These are phyloP conservation scores for Alviniconcha marisindica DNA, from an alignment of 1,140 invertebrate genomes.

Conservation along the genomic window DNA sequence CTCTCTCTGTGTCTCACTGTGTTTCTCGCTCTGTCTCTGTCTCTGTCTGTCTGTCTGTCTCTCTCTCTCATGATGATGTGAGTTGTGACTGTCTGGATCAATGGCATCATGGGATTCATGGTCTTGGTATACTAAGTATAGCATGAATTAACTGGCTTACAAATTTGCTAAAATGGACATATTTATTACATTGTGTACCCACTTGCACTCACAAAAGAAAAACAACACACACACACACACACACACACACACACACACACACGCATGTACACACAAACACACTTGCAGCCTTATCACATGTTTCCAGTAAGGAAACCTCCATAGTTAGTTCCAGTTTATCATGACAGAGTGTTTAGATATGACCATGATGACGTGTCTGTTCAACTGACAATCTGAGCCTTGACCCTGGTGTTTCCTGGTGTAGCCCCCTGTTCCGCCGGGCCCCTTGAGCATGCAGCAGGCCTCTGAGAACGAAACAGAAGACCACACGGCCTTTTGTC, in stretches of 20 bases:
- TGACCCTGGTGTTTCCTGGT: too few relatives aligned
- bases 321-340: too few relatives aligned
- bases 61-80: not conserved
- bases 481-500: too few relatives aligned
- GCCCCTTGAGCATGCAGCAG: too few relatives aligned
- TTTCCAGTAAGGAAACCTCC: too few relatives aligned
- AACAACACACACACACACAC: not conserved
- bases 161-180: not conserved
- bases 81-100: not conserved
- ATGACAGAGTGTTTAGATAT: too few relatives aligned
- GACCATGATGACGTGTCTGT: too few relatives aligned
- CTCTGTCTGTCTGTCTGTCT: not conserved
- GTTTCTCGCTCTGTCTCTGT: not conserved
- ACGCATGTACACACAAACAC: not conserved
- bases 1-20: not conserved
- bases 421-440: too few relatives aligned
- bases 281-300: too few relatives aligned
- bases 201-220: not conserved
- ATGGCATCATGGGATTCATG: too few relatives aligned
- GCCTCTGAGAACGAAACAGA: too few relatives aligned
- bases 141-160: not conserved
- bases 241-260: not conserved
- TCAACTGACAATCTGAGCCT: too few relatives aligned
- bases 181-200: not conserved
- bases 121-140: not conserved